Evolutionary conservation across 2,113 vertebrate genomes (phyloP), one percentile per base, ranked within the genome.

Genomic region (Campylomormyrus numenius): DNA sequence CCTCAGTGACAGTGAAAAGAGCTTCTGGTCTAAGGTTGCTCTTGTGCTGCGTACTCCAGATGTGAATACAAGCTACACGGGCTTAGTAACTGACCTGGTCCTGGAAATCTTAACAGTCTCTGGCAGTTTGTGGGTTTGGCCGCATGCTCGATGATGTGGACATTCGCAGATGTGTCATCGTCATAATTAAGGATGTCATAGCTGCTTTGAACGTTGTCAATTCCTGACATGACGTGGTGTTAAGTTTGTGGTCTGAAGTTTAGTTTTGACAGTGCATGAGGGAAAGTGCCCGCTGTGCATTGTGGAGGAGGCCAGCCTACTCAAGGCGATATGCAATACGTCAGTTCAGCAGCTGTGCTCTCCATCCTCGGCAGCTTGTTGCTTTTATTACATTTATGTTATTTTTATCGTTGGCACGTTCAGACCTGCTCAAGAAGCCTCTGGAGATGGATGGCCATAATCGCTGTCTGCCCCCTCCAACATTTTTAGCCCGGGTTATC

Each of bases 361-460:
- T 42, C 5, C 35, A 17, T 80, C 74, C 31, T 77, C 3, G 6
- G 74, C 35, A 80, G 74, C 74, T 8, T 39, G 74, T 80, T 80
- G 74, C 74, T 80, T 80, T 80, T 80, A 80, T 80, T 80, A 80
- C 39, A 39, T 80, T 80, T 19, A 80, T 19, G 74, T 80, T 80
- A 80, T 80, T 80, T 80, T 80, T 80, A 42, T 80, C 74, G 2
- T 80, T 80, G 35, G 74, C 74, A 80, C 74, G 17, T 80, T 42
- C 74, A 80, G 35, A 42, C 31, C 74, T 42, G 31, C 74, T 80
- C 17, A 42, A 80, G 74, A 42, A 80, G 74, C 42, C 74, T 80
- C 74, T 80, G 74, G 35, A 42, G 74, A 80, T 80, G 35, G 74
- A 80, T 80, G 74, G 35, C 74, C 35, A 8, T 39, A 42, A 80